Evolutionary conservation across 2,797 vertebrate genomes (phyloP).

Genomic region (Danionella dracula): DNA sequence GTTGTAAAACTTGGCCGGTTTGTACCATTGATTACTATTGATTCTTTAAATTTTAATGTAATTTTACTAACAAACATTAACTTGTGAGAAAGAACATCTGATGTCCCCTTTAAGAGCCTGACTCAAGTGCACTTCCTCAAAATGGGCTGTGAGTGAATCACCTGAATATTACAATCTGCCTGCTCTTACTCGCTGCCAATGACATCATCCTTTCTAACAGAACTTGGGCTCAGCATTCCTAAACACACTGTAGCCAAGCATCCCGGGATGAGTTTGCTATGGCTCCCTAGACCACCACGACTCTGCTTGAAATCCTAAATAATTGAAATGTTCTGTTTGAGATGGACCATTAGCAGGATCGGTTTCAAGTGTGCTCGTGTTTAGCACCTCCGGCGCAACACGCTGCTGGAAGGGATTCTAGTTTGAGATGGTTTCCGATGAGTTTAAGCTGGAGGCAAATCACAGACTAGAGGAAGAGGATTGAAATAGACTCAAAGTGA

Average conservation of each 20-base stretch:
- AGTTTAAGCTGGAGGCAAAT: constrained; percentile 42
- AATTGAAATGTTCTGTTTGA: not conserved
- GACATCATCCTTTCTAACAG: constrained; percentile 36
- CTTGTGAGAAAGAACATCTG: no score
- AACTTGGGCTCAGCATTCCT: constrained; percentile 12
- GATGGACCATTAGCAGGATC: not conserved
- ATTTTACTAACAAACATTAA: no score
- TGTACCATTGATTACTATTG: no score
- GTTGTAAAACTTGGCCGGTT: no score
- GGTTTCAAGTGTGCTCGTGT: not conserved
- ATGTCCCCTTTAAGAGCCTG: not conserved
- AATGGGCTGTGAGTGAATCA: constrained; percentile 1
- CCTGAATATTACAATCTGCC: constrained; percentile 15
- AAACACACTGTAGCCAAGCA: not conserved
- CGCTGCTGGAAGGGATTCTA: constrained; percentile 5
- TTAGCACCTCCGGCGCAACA: not conserved
- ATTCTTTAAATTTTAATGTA: no score
- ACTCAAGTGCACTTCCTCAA: constrained; percentile 10
- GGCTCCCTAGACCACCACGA: not conserved
- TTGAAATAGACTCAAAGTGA: constrained; percentile 81
- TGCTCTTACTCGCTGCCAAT: constrained; percentile 9
- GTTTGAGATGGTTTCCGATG: constrained; percentile 27
- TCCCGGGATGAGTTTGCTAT: not conserved
- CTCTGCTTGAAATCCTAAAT: not conserved
- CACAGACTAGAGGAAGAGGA: constrained; percentile 64